phyloP scores from a whole-genome alignment of 2,113 vertebrate genomes.

The Chloebia gouldiae region DNA sequence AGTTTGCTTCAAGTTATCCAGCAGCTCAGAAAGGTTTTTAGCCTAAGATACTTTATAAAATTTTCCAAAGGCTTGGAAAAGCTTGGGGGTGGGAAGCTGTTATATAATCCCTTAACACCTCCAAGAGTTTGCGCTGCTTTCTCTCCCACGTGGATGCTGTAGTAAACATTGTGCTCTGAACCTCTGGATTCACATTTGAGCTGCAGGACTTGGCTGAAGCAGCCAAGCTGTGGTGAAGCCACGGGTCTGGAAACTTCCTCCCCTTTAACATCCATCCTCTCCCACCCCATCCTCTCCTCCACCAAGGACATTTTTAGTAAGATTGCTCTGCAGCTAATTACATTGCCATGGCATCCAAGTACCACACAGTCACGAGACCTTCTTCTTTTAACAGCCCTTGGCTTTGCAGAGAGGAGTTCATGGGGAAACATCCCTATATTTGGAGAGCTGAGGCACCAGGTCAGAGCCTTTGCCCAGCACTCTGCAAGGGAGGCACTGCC shows the following conservation, averaged over 20 bases:
- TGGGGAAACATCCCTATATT: not conserved
- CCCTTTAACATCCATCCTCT: not conserved
- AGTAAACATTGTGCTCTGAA: not conserved
- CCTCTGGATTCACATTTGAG: not conserved
- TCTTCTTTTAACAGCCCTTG: constrained; percentile 29
- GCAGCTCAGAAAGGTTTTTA: not conserved
- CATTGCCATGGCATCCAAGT: constrained; percentile 59
- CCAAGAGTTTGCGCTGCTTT: not conserved
- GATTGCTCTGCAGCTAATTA: constrained; percentile 40
- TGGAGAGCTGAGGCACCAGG: not conserved
- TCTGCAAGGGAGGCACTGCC: not conserved
- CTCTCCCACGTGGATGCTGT: rapidly evolving
- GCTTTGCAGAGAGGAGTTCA: not conserved
- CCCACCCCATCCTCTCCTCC: not conserved
- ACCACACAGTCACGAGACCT: constrained; percentile 52
- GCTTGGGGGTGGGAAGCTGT: constrained; percentile 9
- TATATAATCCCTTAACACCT: not conserved
- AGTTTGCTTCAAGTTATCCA: not conserved
- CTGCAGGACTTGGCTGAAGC: not conserved
- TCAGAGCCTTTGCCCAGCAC: not conserved
- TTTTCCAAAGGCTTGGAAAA: not conserved
- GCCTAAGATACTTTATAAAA: not conserved
- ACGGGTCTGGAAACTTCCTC: not conserved
- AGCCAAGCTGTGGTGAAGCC: not conserved
- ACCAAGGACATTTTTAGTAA: constrained; percentile 60